Base-by-base conservation (phyloP, 2,113 vertebrate genomes). In the Spheniscus mendiculus region DNA sequence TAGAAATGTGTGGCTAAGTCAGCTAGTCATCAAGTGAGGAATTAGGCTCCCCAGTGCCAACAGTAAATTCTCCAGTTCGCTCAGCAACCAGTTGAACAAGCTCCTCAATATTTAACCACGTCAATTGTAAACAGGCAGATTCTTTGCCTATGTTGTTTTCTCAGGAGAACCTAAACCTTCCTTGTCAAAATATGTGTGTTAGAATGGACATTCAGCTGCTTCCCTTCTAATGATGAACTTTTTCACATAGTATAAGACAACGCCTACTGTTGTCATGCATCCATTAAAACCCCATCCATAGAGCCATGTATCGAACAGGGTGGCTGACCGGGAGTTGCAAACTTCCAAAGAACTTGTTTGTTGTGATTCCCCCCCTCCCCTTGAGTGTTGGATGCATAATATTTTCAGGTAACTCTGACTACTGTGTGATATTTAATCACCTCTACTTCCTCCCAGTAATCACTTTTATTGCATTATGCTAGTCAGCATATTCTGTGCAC, bases 401-500 rank as follows among this genome's bases (percentile, higher is more conserved):
- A 87, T 97, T 97, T 97, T 95, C 94, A 96, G 97, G 92, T 96
- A 81, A 95, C 92, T 96, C 92, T 90, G 76, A 95, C 96, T 95
- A 74, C 87, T 78, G 66, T 95, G 87, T 89, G 96, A 96, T 97
- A 93, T 98, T 98, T 97, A 98, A 98, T 98, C 97, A 98, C 95
- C 91, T 95, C 73, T 23, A 77, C 94, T 89, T 66, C 97, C 84
- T 96, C 89, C 83, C 70, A 83, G 96, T 97, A 97, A 98, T 98
- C 97, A 98, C 95, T 97, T 96, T 81, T 94, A 96, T 95, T 93
- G 85, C 96, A 83, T 96, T 97, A 97, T 97, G 97, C 95, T 89
- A 98, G 97, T 98, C 97, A 97, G 98, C 97, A 96, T 93, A 97
- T 97, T 97, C 96, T 59, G 78, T 92, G 83, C 81, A 88, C 94